Percentiles rank a stretch among this genome's conserved stretches.
Conservation (phyloP, 1,140 invertebrate species). For the Plodia interpunctella region DNA sequence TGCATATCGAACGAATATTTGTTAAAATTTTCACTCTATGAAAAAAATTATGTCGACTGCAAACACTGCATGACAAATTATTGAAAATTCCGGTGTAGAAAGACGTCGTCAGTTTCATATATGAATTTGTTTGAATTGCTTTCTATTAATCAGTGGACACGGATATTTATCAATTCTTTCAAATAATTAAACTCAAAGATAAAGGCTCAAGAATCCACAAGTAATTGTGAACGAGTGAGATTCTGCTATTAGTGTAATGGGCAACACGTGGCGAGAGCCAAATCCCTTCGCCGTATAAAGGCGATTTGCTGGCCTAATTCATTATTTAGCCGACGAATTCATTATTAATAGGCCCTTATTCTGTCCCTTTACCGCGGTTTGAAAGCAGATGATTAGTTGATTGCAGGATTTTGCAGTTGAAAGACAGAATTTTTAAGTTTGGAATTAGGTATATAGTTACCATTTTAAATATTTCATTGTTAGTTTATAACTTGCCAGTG, state of each 20-base stretch:
- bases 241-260: conserved; percentile 52
- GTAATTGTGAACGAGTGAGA: not conserved
- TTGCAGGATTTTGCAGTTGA: conserved; percentile 37
- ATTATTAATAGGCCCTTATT: conserved; percentile 57
- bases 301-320: conserved; percentile 59
- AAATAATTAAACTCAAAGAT: not conserved
- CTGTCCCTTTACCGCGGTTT: conserved; percentile 30
- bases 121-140: too few relatives aligned
- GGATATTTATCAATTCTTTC: not conserved
- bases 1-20: too few relatives aligned
- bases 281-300: conserved; percentile 55
- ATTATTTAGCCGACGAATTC: conserved; percentile 53
- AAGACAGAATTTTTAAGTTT: not conserved
- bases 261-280: conserved; percentile 47
- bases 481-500: too few relatives aligned
- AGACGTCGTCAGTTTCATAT: too few relatives aligned
- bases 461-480: too few relatives aligned
- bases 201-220: not conserved
- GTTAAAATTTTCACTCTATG: too few relatives aligned
- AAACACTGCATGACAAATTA: too few relatives aligned
- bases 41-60: too few relatives aligned
- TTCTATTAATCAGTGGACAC: too few relatives aligned
- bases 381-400: conserved; percentile 47
- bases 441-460: not conserved
- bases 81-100: too few relatives aligned